Percentiles rank a stretch among this genome's conserved stretches.
These are phyloP conservation scores for Athalia cordata DNA, from an alignment of 2,888 invertebrate genomes.

Conservation along the genomic window DNA sequence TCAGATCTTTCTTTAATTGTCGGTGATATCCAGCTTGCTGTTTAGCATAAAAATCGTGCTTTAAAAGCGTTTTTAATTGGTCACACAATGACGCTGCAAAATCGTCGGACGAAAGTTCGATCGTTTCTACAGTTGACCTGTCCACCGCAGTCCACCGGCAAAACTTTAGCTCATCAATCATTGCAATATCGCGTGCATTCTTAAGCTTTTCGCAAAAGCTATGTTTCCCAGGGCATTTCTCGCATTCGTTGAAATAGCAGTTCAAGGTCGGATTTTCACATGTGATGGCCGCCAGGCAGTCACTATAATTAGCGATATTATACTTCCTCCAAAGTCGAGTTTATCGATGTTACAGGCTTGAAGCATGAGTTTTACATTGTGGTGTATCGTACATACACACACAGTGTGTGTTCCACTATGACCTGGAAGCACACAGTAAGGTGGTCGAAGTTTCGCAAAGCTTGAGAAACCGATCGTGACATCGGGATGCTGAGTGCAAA, in stretches of 20 bases:
- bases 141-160: not conserved
- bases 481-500: slow-evolving; percentile 1
- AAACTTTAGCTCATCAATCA: slow-evolving; percentile 3
- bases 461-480: slow-evolving; percentile 35
- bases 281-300: not conserved
- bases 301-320: not conserved
- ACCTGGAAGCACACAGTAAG: slow-evolving; percentile 36
- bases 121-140: not conserved
- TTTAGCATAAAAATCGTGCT: slow-evolving; percentile 48
- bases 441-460: slow-evolving; percentile 36
- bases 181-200: not conserved
- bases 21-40: slow-evolving; percentile 34
- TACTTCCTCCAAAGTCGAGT: not conserved
- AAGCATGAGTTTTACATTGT: slow-evolving; percentile 33
- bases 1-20: slow-evolving; percentile 3
- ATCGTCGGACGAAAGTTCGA: slow-evolving; percentile 25
- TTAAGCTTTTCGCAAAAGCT: not conserved
- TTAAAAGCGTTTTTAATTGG: slow-evolving; percentile 23
- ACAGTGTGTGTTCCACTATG: slow-evolving; percentile 41
- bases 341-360: not conserved
- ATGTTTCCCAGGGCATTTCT: slow-evolving; percentile 45
- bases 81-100: slow-evolving; percentile 37
- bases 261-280: not conserved
- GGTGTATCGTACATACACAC: slow-evolving; percentile 40
- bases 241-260: slow-evolving; percentile 20